Conservation (phyloP, 1,140 invertebrate species). For the Hylaeus volcanicus region DNA sequence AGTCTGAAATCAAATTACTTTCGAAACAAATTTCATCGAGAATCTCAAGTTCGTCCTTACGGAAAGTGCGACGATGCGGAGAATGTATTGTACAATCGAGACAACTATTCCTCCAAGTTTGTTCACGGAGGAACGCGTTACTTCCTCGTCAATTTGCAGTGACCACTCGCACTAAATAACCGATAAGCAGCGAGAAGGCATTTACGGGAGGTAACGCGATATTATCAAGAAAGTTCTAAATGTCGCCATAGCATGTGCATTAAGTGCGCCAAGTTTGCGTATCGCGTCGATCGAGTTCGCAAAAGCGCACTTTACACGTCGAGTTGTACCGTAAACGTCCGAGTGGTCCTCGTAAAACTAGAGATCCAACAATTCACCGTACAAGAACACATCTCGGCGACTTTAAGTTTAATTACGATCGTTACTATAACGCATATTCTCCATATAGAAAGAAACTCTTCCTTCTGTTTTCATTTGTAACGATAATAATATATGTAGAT, state of each 20-base stretch:
- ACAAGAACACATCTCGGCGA: too few relatives aligned
- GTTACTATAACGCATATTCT: too few relatives aligned
- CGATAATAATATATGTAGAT: too few relatives aligned
- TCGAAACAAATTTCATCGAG: neutral
- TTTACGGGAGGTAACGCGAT: conserved; percentile 28
- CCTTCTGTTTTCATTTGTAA: too few relatives aligned
- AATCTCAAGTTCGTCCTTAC: too few relatives aligned
- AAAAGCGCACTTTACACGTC: conserved; percentile 33
- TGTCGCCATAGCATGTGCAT: conserved; percentile 25
- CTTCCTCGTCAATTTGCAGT: neutral
- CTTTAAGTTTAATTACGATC: too few relatives aligned
- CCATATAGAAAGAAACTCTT: too few relatives aligned
- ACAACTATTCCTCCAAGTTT: too few relatives aligned
- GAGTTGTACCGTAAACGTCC: conserved; percentile 14
- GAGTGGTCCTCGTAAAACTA: conserved; percentile 42
- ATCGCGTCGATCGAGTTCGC: conserved; percentile 42
- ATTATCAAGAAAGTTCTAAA: conserved; percentile 48
- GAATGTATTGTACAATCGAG: too few relatives aligned
- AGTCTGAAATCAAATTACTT: too few relatives aligned
- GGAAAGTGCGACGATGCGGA: too few relatives aligned
- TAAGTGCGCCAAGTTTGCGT: conserved; percentile 43
- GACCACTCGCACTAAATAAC: conserved; percentile 33
- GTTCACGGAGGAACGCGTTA: neutral
- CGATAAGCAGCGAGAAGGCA: conserved; percentile 35
- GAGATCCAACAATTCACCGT: conserved; percentile 5